Percentiles rank a stretch among this genome's conserved stretches.
phyloP scores from a whole-genome alignment of 2,797 vertebrate genomes.

The Notolepis coatsorum region DNA sequence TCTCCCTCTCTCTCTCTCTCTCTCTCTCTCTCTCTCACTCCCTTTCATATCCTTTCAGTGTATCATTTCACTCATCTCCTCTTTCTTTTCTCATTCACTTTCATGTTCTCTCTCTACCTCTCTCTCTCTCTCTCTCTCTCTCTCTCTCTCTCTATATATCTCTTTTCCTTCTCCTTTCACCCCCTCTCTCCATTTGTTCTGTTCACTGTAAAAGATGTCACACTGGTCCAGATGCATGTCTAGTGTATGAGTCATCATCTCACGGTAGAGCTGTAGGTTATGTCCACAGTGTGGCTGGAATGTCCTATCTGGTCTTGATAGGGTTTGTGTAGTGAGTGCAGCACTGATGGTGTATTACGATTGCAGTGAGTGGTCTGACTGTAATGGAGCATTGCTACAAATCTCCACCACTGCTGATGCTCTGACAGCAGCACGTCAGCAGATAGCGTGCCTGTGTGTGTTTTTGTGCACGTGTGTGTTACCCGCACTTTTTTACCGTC shows the following conservation, averaged over 20 bases:
- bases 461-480: no score
- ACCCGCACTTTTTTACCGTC: no score
- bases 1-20: not conserved
- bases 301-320: conserved; percentile 28
- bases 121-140: not conserved
- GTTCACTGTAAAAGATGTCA: not conserved
- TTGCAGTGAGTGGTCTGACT: conserved; percentile 47
- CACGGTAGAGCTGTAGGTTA: not conserved
- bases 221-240: not conserved
- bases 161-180: not conserved
- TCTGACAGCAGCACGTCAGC: conserved; percentile 32
- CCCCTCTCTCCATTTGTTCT: not conserved
- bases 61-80: not conserved
- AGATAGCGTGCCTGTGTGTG: conserved; percentile 34
- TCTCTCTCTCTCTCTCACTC: not conserved
- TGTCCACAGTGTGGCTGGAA: conserved; percentile 8
- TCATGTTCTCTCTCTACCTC: not conserved
- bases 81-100: no score
- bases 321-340: conserved; percentile 20
- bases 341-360: conserved; percentile 61
- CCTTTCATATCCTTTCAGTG: not conserved
- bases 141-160: no score
- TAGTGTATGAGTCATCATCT: not conserved
- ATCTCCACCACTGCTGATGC: conserved; percentile 46
- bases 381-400: conserved; percentile 53